Evolutionary conservation across 2,888 invertebrate species (phyloP), one percentile per base, ranked within the genome.

Genomic region (Pheosia tremula): DNA sequence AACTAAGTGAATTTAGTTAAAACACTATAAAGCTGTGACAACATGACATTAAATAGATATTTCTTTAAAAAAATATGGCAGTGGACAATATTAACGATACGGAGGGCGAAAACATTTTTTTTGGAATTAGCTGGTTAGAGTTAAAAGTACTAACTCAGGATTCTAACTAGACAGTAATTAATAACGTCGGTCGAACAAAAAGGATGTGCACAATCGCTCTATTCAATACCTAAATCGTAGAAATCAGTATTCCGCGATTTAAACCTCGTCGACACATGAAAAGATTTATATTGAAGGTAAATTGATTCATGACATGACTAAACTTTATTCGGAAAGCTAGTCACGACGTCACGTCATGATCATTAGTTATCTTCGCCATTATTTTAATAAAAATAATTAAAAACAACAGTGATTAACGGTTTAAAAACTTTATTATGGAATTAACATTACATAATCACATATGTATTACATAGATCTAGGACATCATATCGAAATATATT

Each of bases 301-400:
- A 53, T 53, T 53, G 53, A 53, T 53, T 53, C 53, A 38, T 3
- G 53, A 10, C 53, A 53, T 53, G 53, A 53, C 37, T 53, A 53
- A 53, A 24, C 53, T 53, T 53, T 11, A 24, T 24, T 53, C 10
- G 53, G 11, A 53, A 53, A 38, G 53, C 53, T 53, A 37, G 10
- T 53, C 53, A 53, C 37, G 37, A 37, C 53, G 10, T 53, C 53
- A 53, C 37, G 37, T 11, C 53, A 53, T 36, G 53, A 37, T 11
- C 37, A 53, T 53, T 37, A 53, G 37, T 53, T 53, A 53, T 53
- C 37, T 53, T 53, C 11, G 37, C 37, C 52, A 45, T 8, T 47
- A n/a, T 47, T 43, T 8, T 11, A n/a, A n/a, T 5, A 9, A 47
- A 47, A 47, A 47, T n/a, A 41, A 41, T 8, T 41, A 8, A 7